Evolutionary conservation across 2,888 invertebrate genomes (phyloP), one percentile per base, ranked within the genome.

Genomic region (Acrocera orbiculus): DNA sequence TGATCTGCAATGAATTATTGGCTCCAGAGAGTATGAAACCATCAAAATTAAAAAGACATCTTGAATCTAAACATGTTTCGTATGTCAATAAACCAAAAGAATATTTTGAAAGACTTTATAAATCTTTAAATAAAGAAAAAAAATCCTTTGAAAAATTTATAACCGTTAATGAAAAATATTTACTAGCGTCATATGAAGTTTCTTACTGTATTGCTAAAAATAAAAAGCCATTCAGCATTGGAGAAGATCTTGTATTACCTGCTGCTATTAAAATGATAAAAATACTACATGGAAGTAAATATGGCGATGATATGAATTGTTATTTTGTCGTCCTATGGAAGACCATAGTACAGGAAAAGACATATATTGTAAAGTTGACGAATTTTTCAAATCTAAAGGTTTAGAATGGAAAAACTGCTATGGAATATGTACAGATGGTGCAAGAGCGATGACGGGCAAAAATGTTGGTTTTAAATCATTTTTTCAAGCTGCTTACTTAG

Each of bases 401-500:
- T 33, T 33, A 22, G 27, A 33, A 27, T 33, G 27, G 33, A 27
- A 27, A 33, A 33, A 33, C 28, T 33, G 28, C 16, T 27, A 22
- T 33, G 33, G 33, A 22, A 16, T 33, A 27, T 33, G 27, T 28
- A 33, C 33, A 27, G 33, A 33, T 27, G 27, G 33, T 33, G 27
- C 33, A 27, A 22, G 10, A 27, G 22, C 33, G 22, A 33, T 33
- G 33, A 33, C 27, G 19, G 27, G 33, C 20, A 14, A 27, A 33
- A 27, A 33, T 22, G 15, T 33, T 27, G 33, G 33, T 27, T 33
- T 27, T 27, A 33, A 17, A 32, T 26, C 32, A 32, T 32, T 32
- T 32, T 27, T 32, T 26, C 16, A 14, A 27, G 22, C 27, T 22
- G 27, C 33, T 28, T 16, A 27, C 16, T 27, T 28, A 28, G 33